Evolutionary conservation across 2,797 vertebrate genomes (phyloP), one percentile per base, ranked within the genome.

Genomic region (Momotus momota): DNA sequence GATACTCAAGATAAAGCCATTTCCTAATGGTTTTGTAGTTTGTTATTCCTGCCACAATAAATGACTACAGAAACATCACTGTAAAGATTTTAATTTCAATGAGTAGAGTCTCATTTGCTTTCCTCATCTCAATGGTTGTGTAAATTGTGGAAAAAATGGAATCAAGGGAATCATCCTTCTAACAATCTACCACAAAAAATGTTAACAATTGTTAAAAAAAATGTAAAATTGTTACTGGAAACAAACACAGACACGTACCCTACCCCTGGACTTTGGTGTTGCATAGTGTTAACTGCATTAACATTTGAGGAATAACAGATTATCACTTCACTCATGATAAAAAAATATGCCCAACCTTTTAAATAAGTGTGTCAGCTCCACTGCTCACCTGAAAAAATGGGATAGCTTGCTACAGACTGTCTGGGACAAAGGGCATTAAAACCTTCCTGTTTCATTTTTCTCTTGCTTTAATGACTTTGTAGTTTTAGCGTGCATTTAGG

Each of bases 251-350:
- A 19, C 12, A 13, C 14, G 13, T 14, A 3, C 8, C 21, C 8
- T 4, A 25, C 2, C 17, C 4, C 9, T 1, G 0, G 29, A 49
- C 41, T 13, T 61, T 16, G 18, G 8, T 67, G 33, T 43, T 55
- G 14, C 10, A 41, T 41, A n/a, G 5, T 45, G 40, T 64, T 79
- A 46, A 10, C 6, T 52, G 0, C 8, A 10, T 22, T 52, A 19
- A 52, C 3, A 14, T 29, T 26, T 23, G 38, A 70, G 16, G 18
- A 81, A 45, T 31, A 62, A 84, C 45, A 41, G 12, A 45, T 70
- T 78, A 31, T 5, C 4, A 3, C 23, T 61, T 62, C 19, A 62
- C 10, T n/a, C 38, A 58, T 54, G 38, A 14, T 15, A 15, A 64
- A 84, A 82, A 6, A 17, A 20, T 10, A 21, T 35, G 10, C 5